phyloP scores from a whole-genome alignment of 2,888 invertebrate genomes.

The Heliothis peltigera region DNA sequence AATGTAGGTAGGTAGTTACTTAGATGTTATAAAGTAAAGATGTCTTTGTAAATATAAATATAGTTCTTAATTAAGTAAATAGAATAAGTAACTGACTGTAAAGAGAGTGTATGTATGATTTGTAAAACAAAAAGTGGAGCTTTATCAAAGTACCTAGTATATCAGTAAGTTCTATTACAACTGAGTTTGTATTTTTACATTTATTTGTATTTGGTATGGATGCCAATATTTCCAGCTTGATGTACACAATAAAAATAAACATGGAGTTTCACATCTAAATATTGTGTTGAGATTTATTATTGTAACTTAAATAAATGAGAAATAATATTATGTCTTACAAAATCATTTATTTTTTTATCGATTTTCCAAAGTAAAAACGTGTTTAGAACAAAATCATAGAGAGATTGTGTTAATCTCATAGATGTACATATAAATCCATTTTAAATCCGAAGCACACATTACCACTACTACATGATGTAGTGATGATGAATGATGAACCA shows the following conservation, averaged over 20 bases:
- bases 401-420: no score
- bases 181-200: slow-evolving; percentile 89
- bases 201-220: slow-evolving; percentile 83
- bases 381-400: no score
- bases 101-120: slow-evolving; percentile 89
- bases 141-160: slow-evolving; percentile 89
- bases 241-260: slow-evolving; percentile 81
- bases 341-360: slow-evolving; percentile 51
- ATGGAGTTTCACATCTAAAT: slow-evolving; percentile 77
- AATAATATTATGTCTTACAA: slow-evolving; percentile 76
- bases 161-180: slow-evolving; percentile 84
- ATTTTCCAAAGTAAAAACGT: slow-evolving; percentile 2
- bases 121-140: slow-evolving; percentile 90
- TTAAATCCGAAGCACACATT: no score
- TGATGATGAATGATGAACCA: no score
- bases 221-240: slow-evolving; percentile 81
- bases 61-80: slow-evolving; percentile 68
- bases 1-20: slow-evolving; percentile 82
- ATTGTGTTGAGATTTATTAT: slow-evolving; percentile 86
- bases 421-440: no score
- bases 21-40: slow-evolving; percentile 85
- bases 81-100: slow-evolving; percentile 85
- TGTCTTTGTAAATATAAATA: slow-evolving; percentile 85
- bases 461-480: no score
- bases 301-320: slow-evolving; percentile 84